Evolutionary conservation across 2,113 vertebrate genomes (phyloP).

Genomic region (Campylorhamphus procurvoides): DNA sequence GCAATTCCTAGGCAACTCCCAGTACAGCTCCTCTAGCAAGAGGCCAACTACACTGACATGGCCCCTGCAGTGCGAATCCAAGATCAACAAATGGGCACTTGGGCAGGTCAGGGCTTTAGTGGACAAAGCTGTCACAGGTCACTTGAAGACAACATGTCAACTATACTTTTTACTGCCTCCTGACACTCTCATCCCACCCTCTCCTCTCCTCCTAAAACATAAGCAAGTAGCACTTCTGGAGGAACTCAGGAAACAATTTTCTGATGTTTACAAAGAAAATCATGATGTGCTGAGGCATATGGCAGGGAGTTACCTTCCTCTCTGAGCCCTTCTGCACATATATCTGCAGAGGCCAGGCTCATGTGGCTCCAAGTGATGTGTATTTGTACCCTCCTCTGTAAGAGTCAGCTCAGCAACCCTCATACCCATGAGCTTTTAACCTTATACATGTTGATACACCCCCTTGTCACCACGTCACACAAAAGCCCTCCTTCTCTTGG

Average conservation of each 20-base stretch:
- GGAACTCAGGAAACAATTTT: not conserved
- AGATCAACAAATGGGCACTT: slow-evolving; percentile 13
- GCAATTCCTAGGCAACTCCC: not conserved
- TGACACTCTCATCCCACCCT: not conserved
- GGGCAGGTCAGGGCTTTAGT: slow-evolving; percentile 37
- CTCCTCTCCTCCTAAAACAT: not conserved
- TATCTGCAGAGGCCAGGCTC: not conserved
- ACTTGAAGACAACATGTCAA: slow-evolving; percentile 47
- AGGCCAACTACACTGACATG: not conserved
- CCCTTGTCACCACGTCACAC: not conserved
- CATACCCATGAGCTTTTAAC: not conserved
- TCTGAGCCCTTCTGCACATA: fast-evolving
- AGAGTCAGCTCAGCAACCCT: not conserved
- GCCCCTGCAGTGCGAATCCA: not conserved
- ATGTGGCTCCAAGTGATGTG: fast-evolving
- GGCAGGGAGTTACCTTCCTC: not conserved
- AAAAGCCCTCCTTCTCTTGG: not conserved
- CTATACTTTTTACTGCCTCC: slow-evolving; percentile 23
- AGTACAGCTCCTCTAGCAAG: not conserved
- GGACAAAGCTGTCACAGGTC: slow-evolving; percentile 60
- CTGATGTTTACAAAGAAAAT: not conserved
- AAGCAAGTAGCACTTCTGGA: not conserved
- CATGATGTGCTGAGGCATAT: not conserved
- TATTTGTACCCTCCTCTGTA: fast-evolving
- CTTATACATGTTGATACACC: not conserved